These are phyloP conservation scores for Pimpla rufipes DNA, from an alignment of 2,888 invertebrate species.

Conservation along the genomic window DNA sequence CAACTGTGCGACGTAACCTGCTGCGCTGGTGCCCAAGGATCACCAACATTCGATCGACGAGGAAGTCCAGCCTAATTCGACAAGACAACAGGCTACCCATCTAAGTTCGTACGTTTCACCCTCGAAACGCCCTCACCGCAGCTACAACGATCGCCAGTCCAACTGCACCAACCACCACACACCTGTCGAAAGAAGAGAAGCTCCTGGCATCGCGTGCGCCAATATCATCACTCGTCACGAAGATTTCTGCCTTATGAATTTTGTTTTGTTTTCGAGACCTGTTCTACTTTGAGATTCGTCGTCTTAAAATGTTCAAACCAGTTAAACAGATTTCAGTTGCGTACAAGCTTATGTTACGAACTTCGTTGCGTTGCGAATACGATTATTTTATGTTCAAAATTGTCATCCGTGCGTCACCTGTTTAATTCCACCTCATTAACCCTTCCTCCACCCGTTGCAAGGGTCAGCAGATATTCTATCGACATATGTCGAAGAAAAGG, in stretches of 20 bases:
- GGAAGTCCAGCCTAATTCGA: neutral
- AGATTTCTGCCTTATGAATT: neutral
- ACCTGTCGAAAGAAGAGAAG: constrained; percentile 20
- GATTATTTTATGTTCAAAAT: too few species aligned
- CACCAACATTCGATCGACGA: constrained; percentile 43
- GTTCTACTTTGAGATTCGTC: neutral
- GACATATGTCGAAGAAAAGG: neutral
- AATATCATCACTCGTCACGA: neutral
- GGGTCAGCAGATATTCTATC: neutral
- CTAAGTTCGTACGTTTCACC: constrained; percentile 29
- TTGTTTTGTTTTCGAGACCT: neutral
- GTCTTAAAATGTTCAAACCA: neutral
- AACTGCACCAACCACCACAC: neutral
- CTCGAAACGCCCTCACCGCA: constrained; percentile 41
- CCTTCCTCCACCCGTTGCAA: neutral
- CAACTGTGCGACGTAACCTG: constrained; percentile 43
- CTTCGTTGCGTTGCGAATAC: too few species aligned
- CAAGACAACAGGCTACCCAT: constrained; percentile 40
- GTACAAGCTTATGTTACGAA: too few species aligned
- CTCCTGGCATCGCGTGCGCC: neutral
- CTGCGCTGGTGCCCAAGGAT: constrained; percentile 17
- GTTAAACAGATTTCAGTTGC: neutral
- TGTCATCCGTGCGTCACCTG: too few species aligned
- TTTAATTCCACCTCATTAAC: too few species aligned
- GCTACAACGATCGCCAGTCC: neutral